Percentiles rank a stretch among this genome's conserved stretches.
These are phyloP conservation scores for Hyaena hyaena DNA, from an alignment of 2,113 vertebrate genomes.

Conservation along the genomic window DNA sequence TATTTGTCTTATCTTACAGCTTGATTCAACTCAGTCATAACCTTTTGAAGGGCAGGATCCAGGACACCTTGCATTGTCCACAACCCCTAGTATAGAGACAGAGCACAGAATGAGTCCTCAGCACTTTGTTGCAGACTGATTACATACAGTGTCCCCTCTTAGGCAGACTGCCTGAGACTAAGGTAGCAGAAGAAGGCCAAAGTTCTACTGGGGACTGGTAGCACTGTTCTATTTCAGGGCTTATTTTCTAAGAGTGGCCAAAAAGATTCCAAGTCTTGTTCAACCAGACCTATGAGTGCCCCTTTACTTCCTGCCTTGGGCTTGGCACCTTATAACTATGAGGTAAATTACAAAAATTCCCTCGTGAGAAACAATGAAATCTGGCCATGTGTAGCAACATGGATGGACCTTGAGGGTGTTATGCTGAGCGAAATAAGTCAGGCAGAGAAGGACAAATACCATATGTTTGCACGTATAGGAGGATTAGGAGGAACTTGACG, in stretches of 20 bases:
- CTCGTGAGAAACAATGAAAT: too few species aligned
- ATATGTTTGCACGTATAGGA: too few species aligned
- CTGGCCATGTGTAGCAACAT: too few species aligned
- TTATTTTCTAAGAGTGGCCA: not conserved
- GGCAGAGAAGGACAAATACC: too few species aligned
- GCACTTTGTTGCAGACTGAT: not conserved
- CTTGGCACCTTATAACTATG: not conserved
- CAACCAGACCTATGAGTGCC: not conserved
- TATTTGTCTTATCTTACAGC: not conserved
- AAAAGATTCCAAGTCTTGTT: conserved; percentile 5
- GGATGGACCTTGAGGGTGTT: too few species aligned
- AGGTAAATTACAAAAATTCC: not conserved
- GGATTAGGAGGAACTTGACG: too few species aligned
- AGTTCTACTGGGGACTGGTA: not conserved
- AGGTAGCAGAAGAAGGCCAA: not conserved
- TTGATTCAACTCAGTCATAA: not conserved
- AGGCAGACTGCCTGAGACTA: not conserved
- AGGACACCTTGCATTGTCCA: not conserved
- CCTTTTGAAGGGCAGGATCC: not conserved
- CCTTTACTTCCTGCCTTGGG: conserved; percentile 19
- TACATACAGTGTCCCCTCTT: not conserved
- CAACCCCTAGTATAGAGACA: not conserved
- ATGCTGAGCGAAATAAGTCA: too few species aligned
- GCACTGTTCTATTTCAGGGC: not conserved
- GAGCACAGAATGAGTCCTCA: not conserved